Percentiles rank a stretch among this genome's conserved stretches.
Conservation (phyloP, 2,888 invertebrate genomes). For the Spisula solida region DNA sequence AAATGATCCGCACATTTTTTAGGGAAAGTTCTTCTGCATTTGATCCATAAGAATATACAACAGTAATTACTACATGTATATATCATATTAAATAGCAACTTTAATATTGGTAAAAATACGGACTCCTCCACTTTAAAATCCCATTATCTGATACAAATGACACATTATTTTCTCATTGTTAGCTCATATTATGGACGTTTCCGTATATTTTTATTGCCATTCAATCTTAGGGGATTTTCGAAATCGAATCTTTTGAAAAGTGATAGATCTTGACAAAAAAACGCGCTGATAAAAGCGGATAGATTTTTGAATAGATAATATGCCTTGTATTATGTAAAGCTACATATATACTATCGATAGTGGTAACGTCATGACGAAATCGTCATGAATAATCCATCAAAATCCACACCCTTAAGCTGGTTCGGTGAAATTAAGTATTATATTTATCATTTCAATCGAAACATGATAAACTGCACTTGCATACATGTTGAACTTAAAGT, state of each 20-base stretch:
- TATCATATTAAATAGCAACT: too few species aligned
- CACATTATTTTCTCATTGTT: background rate
- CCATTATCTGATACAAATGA: background rate
- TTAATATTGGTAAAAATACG: too few species aligned
- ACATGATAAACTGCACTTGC: background rate
- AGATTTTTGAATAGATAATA: background rate
- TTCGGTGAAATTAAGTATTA: background rate
- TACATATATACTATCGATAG: background rate
- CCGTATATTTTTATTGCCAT: background rate
- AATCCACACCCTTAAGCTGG: background rate
- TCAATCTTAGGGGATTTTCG: background rate
- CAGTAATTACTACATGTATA: too few species aligned
- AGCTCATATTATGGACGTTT: background rate
- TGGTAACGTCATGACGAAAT: background rate
- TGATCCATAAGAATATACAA: too few species aligned
- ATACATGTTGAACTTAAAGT: background rate
- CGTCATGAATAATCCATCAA: background rate
- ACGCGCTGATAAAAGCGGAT: background rate
- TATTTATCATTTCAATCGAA: background rate
- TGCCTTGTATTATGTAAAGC: background rate
- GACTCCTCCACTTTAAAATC: too few species aligned
- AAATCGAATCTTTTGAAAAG: background rate
- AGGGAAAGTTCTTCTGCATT: too few species aligned
- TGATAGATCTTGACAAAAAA: background rate
- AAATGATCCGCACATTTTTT: too few species aligned